These are phyloP conservation scores for Novumbra hubbsi DNA, from an alignment of 2,797 vertebrate species.

Conservation along the genomic window DNA sequence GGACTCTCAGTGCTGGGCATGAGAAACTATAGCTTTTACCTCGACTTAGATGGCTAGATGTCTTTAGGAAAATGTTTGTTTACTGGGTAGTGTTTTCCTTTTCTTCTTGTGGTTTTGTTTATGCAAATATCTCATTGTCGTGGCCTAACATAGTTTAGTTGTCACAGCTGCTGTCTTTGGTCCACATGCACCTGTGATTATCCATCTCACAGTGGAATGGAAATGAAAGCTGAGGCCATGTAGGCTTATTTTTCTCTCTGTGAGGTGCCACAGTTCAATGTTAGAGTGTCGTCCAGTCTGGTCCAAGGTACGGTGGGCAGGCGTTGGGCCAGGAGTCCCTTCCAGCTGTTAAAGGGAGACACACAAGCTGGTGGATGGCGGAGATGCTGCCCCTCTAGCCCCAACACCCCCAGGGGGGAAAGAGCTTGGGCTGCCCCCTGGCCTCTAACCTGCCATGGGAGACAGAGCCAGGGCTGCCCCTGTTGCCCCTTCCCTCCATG, in stretches of 20 bases:
- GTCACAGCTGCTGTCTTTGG: no score
- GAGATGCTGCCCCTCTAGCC: constrained; percentile 49
- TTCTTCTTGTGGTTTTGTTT: not conserved
- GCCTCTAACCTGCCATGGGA: constrained; percentile 46
- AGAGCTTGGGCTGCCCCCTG: constrained; percentile 55
- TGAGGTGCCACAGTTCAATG: constrained; percentile 71
- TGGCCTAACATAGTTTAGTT: no score
- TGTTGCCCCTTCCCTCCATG: constrained; percentile 57
- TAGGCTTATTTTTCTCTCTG: constrained; percentile 27
- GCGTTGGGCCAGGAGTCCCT: constrained; percentile 56
- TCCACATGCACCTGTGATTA: constrained; percentile 7
- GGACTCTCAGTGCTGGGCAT: constrained; percentile 21
- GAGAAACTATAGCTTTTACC: constrained; percentile 6
- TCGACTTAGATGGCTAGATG: constrained; percentile 2
- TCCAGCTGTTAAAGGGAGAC: constrained; percentile 80
- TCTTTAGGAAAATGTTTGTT: no score
- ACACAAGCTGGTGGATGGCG: constrained; percentile 69
- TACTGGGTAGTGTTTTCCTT: not conserved
- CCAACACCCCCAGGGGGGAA: constrained; percentile 46
- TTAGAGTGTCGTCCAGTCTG: constrained; percentile 66
- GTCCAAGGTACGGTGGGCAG: constrained; percentile 47
- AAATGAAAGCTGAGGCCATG: constrained; percentile 8
- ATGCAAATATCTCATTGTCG: not conserved
- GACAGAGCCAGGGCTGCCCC: constrained; percentile 45
- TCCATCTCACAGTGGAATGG: not conserved